Conservation (phyloP, 2,888 invertebrate species). For the Ochropleura plecta region DNA sequence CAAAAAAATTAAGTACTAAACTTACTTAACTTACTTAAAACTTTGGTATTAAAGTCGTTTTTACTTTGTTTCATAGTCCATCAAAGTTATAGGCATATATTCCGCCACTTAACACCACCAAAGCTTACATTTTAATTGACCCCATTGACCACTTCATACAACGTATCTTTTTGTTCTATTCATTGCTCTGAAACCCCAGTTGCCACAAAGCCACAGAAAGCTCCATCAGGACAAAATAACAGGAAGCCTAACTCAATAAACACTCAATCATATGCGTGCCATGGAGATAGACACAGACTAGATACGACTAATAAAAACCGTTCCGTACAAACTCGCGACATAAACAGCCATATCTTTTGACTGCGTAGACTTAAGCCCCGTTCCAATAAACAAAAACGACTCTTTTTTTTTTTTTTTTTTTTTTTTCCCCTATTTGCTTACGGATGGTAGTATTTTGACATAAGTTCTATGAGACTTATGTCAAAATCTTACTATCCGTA, state of each 20-base stretch:
- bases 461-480: no score
- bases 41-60: no score
- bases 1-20: no score
- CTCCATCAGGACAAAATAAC: slow-evolving; percentile 76
- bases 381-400: no score
- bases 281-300: background rate
- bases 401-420: no score
- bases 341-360: no score
- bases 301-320: background rate
- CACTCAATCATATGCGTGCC: slow-evolving; percentile 78
- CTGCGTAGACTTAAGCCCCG: no score
- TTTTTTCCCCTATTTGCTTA: no score
- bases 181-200: slow-evolving; percentile 59
- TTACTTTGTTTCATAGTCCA: background rate
- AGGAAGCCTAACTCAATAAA: slow-evolving; percentile 86
- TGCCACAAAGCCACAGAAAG: slow-evolving; percentile 72
- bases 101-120: slow-evolving; percentile 13
- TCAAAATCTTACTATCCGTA: no score
- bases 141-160: slow-evolving; percentile 46
- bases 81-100: background rate
- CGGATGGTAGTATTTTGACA: no score
- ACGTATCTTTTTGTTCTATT: slow-evolving; percentile 56
- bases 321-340: no score
- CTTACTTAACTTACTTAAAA: no score
- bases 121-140: slow-evolving; percentile 24